Base-by-base conservation (phyloP, 2,888 invertebrate species). In the Lasioglossum lativentre region DNA sequence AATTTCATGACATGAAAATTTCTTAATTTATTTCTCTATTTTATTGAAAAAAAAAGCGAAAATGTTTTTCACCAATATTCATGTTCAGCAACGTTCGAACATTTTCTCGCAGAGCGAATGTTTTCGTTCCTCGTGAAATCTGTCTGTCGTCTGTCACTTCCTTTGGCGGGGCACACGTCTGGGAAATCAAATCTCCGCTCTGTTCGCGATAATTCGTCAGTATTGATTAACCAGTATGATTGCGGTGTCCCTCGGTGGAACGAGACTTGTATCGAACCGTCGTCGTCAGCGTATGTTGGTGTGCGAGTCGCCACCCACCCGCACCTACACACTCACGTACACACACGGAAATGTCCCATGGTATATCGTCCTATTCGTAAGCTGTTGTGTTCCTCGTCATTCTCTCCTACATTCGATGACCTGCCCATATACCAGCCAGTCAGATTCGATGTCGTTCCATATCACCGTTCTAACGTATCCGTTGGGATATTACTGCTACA, bases 211-310 rank as follows among this genome's bases (percentile, higher is more conserved):
- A 87, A 90, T 91, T 90, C 85, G 82, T 84, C 87, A 52, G 79
- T 84, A 88, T 88, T 88, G 88, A 89, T 91, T 90, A 91, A 87
- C 87, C 86, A 74, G 86, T 80, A 86, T 82, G 87, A 88, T 90
- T 86, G 82, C 75, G 76, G 71, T 77, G 66, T 77, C 75, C 74
- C 75, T 78, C 63, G 1, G 56, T 30, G 74, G 63, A 77, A 79
- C 40, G 83, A 80, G 71, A 42, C 56, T 68, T 38, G 78, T 75
- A 71, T 86, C 72, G 72, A 73, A 66, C 40, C 45, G 71, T 68
- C 70, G 68, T 30, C 45, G 71, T 68, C 68, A 40, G 68, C 38
- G 14, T 12, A 70, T 19, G 42, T 78, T 8, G 70, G 27, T 56
- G n/a, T 40, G 38, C 76, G 38, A 77, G 63, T 52, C 47, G 34